phyloP scores from a whole-genome alignment of 2,113 vertebrate species.

The Platichthys flesus region DNA sequence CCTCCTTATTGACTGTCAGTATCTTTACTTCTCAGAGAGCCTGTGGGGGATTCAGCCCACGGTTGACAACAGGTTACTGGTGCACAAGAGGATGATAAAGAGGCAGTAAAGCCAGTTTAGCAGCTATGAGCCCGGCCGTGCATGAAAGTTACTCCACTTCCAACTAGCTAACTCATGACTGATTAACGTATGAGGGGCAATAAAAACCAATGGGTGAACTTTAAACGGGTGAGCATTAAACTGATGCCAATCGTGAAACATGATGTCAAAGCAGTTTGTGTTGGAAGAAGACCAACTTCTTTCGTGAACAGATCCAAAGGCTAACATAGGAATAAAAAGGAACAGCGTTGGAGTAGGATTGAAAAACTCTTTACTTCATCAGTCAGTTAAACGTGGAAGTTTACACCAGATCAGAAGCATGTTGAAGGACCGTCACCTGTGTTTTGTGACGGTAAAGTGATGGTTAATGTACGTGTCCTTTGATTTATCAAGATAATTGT shows the following conservation, averaged over 20 bases:
- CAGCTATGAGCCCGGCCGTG: conserved; percentile 46
- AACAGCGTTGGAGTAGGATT: neutral
- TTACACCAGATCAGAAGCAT: neutral
- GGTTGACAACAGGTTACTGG: conserved; percentile 76
- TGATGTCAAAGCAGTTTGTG: conserved; percentile 37
- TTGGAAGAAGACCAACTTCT: conserved; percentile 31
- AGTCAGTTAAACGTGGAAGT: too few species aligned
- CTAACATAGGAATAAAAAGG: neutral
- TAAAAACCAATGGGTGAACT: conserved; percentile 47
- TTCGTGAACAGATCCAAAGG: neutral
- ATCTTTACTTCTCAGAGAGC: conserved; percentile 76
- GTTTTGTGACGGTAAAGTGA: neutral
- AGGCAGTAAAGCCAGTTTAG: conserved; percentile 49
- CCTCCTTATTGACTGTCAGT: conserved; percentile 70
- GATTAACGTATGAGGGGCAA: conserved; percentile 39
- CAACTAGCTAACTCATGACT: conserved; percentile 28
- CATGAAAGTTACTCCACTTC: conserved; percentile 30
- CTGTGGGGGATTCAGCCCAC: conserved; percentile 55
- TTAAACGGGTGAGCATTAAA: conserved; percentile 48
- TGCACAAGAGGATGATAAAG: conserved; percentile 60
- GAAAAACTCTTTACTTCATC: neutral
- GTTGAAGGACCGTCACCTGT: neutral
- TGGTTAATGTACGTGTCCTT: neutral
- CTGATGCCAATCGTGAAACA: conserved; percentile 41
- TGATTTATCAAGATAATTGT: neutral